phyloP scores from a whole-genome alignment of 2,888 invertebrate species.

The Lepeophtheirus nordmannii region DNA sequence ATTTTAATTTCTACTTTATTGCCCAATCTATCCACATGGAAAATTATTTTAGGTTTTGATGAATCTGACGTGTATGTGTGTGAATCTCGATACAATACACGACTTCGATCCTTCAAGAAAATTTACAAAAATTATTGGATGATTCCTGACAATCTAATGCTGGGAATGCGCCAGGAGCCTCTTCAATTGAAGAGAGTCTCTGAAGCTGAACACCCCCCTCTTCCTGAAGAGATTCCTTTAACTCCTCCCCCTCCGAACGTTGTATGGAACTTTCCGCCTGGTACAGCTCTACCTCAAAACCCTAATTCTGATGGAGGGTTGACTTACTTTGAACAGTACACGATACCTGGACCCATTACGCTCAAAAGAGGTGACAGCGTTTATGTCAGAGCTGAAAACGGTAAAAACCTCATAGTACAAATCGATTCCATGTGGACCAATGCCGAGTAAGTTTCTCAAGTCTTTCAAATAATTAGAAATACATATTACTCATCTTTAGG shows the following conservation, averaged over 20 bases:
- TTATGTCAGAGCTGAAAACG: slow-evolving; percentile 77
- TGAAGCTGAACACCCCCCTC: slow-evolving; percentile 62
- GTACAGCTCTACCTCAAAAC: slow-evolving; percentile 1
- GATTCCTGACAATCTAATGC: slow-evolving; percentile 49
- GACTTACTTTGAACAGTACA: slow-evolving; percentile 83
- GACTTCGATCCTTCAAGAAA: slow-evolving; percentile 40
- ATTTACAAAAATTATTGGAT: slow-evolving; percentile 19
- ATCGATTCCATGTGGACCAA: slow-evolving; percentile 90
- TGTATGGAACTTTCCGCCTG: slow-evolving; percentile 22
- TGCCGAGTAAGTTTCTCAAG: slow-evolving; percentile 49
- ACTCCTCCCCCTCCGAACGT: slow-evolving; percentile 35
- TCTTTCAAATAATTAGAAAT: not conserved
- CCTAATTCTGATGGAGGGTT: slow-evolving; percentile 35
- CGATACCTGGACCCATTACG: slow-evolving; percentile 61
- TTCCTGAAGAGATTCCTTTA: slow-evolving; percentile 55
- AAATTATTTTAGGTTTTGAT: slow-evolving; percentile 41
- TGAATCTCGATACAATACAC: slow-evolving; percentile 80
- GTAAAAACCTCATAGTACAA: slow-evolving; percentile 76
- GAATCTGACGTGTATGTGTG: slow-evolving; percentile 93
- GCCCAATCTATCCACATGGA: no score
- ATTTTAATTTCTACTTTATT: no score
- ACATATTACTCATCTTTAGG: slow-evolving; percentile 39
- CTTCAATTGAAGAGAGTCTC: slow-evolving; percentile 71
- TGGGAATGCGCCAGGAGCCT: slow-evolving; percentile 52
- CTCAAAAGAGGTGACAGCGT: slow-evolving; percentile 85